Percentiles rank a stretch among this genome's conserved stretches.
Evolutionary conservation across 2,888 invertebrate genomes (phyloP).

Genomic region (Sycophila texana): DNA sequence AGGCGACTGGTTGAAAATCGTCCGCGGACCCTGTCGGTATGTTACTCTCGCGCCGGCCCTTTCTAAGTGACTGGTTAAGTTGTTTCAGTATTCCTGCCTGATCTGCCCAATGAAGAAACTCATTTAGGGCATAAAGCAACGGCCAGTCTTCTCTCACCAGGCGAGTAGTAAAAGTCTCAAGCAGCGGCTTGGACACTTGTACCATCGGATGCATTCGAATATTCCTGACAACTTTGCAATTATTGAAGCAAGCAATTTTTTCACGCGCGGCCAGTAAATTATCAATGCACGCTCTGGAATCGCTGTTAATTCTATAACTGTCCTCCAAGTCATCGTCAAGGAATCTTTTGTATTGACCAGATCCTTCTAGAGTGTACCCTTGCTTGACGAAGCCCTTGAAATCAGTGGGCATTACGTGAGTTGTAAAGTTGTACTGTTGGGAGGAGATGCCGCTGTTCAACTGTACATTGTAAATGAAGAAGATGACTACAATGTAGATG

Average conservation of each 20-base stretch:
- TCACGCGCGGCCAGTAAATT: not conserved
- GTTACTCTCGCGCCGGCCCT: too few species aligned
- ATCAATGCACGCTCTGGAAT: not conserved
- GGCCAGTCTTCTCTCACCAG: conserved; percentile 50
- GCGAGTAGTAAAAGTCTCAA: conserved; percentile 3
- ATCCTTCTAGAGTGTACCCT: conserved; percentile 20
- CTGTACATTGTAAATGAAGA: too few species aligned
- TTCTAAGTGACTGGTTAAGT: too few species aligned
- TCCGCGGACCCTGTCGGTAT: not conserved
- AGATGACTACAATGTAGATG: too few species aligned
- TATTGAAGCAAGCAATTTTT: conserved; percentile 9
- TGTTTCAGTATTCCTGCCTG: conserved; percentile 12
- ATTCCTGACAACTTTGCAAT: not conserved
- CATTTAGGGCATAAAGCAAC: conserved; percentile 24
- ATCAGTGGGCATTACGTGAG: too few species aligned
- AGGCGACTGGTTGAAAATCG: not conserved
- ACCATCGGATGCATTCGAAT: not conserved
- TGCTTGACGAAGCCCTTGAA: not conserved
- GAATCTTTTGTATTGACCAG: not conserved
- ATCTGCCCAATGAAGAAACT: conserved; percentile 17
- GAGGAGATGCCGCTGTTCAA: too few species aligned
- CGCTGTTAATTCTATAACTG: not conserved
- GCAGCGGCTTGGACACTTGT: conserved; percentile 10
- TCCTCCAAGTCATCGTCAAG: not conserved
- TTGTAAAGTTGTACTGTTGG: too few species aligned